Base-by-base conservation (phyloP, 2,797 vertebrate species). In the Otus scops region DNA sequence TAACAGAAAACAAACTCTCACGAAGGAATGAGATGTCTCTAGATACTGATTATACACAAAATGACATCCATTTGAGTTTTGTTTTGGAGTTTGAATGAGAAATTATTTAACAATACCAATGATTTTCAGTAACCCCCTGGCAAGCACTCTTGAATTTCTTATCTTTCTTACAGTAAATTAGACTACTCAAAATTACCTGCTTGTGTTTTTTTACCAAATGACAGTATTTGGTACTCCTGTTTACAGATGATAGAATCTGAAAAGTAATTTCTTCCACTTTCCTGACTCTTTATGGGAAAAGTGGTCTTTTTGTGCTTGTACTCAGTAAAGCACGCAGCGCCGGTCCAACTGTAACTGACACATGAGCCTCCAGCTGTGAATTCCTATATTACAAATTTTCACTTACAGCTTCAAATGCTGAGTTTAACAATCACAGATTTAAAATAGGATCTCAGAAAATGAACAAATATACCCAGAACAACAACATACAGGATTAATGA, bases 261-360 rank as follows among this genome's bases (percentile, higher is more conserved):
- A 92, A 93, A 86, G 87, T 78, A 84, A 92, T 95, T 88, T 85
- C 65, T 93, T 95, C 87, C 80, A 91, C 89, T 81, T 92, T 89
- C 69, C 61, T 0, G 0, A 45, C 76, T 94, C 76, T 27, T 86
- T 68, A 64, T 78, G 53, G 76, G 69, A 88, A 94, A 95, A 95
- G 74, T 54, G 87, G 50, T 45, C 94, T 91, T 94, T 94, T 92
- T 88, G 82, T 95, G 82, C 54, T 41, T 36, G 57, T 6, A 54
- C 65, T 45, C 73, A 81, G 82, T 5, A 86, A 78, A 92, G 68
- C 64, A 89, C 2, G 3, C 64, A 64, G 86, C 5, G 0, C 20
- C 4, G 2, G 79, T 68, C 88, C 89, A 59, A 51, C 88, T 73
- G 93, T 68, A 95, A 95, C 53, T 17, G 65, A 93, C 69, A 94